Conservation (phyloP, 2,888 invertebrate species). For the Agonopterix heracliana region DNA sequence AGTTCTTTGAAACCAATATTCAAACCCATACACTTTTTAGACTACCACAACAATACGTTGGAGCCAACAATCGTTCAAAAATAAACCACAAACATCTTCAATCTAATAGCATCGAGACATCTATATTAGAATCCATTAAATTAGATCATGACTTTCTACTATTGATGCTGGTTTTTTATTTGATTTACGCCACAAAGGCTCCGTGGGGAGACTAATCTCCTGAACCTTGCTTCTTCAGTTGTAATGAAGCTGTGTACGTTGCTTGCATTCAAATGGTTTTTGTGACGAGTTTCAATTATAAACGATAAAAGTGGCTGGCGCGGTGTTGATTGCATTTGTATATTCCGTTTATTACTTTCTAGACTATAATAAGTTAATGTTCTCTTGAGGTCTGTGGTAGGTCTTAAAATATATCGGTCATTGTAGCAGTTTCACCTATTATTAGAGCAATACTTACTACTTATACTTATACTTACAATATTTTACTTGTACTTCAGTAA, state of each 20-base stretch:
- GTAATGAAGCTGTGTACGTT: slow-evolving; percentile 52
- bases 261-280: slow-evolving; percentile 36
- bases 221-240: slow-evolving; percentile 16
- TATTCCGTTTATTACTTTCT: too few relatives aligned
- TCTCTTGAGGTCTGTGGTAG: too few relatives aligned
- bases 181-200: slow-evolving; percentile 36
- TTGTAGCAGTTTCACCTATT: too few relatives aligned
- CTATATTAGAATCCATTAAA: slow-evolving; percentile 41
- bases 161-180: slow-evolving; percentile 31
- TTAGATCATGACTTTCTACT: slow-evolving; percentile 44
- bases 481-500: too few relatives aligned
- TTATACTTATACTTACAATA: too few relatives aligned
- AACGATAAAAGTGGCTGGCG: slow-evolving; percentile 51
- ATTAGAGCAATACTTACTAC: too few relatives aligned
- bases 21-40: too few relatives aligned
- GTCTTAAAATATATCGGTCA: too few relatives aligned
- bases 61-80: too few relatives aligned
- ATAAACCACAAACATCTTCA: neutral
- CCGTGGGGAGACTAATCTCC: slow-evolving; percentile 39
- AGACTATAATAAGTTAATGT: too few relatives aligned
- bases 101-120: slow-evolving; percentile 30
- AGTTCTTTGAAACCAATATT: too few relatives aligned
- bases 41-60: too few relatives aligned
- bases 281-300: slow-evolving; percentile 52
- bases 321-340: slow-evolving; percentile 20